Evolutionary conservation across 2,888 invertebrate genomes (phyloP).

Genomic region (Chrysopilus asiliformis): DNA sequence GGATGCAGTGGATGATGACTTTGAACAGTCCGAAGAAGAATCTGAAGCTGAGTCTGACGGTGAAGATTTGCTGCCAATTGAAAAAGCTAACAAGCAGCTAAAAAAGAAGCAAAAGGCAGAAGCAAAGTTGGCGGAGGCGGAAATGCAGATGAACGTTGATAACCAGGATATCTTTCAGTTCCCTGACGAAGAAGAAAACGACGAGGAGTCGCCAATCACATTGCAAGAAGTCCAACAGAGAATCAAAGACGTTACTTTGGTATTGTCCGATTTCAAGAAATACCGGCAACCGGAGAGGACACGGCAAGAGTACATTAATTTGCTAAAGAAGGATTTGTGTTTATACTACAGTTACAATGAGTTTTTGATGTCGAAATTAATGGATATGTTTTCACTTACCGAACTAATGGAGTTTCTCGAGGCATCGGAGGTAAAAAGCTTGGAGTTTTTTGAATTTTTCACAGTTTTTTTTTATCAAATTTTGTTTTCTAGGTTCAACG

Average conservation of each 20-base stretch:
- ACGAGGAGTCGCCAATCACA: constrained; percentile 56
- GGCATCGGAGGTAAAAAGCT: constrained; percentile 65
- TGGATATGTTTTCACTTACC: constrained; percentile 75
- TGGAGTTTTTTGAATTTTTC: not conserved
- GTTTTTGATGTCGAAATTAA: constrained; percentile 82
- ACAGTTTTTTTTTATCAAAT: too few relatives aligned
- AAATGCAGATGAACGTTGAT: constrained; percentile 67
- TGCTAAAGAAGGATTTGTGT: constrained; percentile 76
- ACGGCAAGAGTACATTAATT: constrained; percentile 66
- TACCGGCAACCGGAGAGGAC: constrained; percentile 54
- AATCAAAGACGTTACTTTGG: constrained; percentile 71
- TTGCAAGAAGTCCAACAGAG: constrained; percentile 78
- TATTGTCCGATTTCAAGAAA: constrained; percentile 65
- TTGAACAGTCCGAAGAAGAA: constrained; percentile 30
- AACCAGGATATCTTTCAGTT: constrained; percentile 66
- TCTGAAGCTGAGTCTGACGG: constrained; percentile 24
- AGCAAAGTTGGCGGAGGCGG: constrained; percentile 60
- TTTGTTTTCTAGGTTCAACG: constrained; percentile 42
- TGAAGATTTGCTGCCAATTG: constrained; percentile 69
- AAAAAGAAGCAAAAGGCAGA: constrained; percentile 57
- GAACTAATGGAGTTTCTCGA: constrained; percentile 91
- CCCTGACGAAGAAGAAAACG: constrained; percentile 58
- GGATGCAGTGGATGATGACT: constrained; percentile 25
- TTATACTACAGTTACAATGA: constrained; percentile 94
- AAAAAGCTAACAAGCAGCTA: constrained; percentile 66